Conservation (phyloP, 2,113 vertebrate species). For the Megatriorchis doriae region DNA sequence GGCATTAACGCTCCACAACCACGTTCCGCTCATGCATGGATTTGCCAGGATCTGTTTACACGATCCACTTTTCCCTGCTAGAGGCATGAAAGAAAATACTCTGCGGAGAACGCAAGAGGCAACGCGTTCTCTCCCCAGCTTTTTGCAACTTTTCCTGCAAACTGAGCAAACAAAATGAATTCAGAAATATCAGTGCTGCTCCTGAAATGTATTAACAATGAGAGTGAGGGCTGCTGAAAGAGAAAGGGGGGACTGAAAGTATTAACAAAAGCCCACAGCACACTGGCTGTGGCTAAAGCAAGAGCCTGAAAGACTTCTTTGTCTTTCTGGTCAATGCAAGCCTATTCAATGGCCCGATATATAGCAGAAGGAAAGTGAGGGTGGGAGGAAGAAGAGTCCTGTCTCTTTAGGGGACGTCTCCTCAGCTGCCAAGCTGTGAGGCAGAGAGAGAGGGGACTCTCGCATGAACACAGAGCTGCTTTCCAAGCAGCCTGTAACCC, state of each 20-base stretch:
- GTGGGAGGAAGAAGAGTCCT: slow-evolving; percentile 48
- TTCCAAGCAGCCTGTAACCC: not conserved
- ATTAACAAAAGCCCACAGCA: slow-evolving; percentile 65
- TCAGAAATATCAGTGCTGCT: slow-evolving; percentile 16
- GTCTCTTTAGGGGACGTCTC: slow-evolving; percentile 68
- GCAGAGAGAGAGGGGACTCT: not conserved
- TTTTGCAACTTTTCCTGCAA: slow-evolving; percentile 4
- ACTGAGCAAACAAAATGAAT: slow-evolving; percentile 31
- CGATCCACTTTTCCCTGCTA: not conserved
- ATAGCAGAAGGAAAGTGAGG: slow-evolving; percentile 26
- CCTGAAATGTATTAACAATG: slow-evolving; percentile 44
- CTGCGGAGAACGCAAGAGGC: not conserved
- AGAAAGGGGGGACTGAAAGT: slow-evolving; percentile 32
- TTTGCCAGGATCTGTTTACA: not conserved
- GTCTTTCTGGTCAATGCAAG: slow-evolving; percentile 69
- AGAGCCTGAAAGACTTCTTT: slow-evolving; percentile 69
- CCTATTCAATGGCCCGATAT: slow-evolving; percentile 62
- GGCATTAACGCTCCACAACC: not conserved
- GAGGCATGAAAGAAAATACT: not conserved
- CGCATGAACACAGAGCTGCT: not conserved
- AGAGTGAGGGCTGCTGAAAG: not conserved
- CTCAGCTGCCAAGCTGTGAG: slow-evolving; percentile 50
- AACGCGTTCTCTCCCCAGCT: not conserved
- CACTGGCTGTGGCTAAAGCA: slow-evolving; percentile 23
- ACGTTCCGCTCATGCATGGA: not conserved